These are phyloP conservation scores for Poeciliopsis turrubarensis DNA, from an alignment of 2,113 vertebrate species.

Conservation along the genomic window DNA sequence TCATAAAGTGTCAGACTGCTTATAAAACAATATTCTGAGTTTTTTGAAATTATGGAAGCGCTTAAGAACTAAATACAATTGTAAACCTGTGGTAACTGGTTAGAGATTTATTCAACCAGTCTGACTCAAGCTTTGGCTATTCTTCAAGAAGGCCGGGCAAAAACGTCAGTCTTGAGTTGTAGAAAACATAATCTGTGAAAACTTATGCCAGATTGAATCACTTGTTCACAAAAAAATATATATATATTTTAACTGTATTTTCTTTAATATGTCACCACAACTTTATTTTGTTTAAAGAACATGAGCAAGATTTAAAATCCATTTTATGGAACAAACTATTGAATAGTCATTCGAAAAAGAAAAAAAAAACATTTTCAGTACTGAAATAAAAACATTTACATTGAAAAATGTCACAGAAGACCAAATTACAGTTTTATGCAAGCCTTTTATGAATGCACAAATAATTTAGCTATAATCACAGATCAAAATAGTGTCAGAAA, in stretches of 20 bases:
- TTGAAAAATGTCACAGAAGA: background rate
- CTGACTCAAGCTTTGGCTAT: background rate
- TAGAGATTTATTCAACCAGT: background rate
- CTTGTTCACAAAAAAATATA: background rate
- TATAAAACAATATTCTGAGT: too few relatives aligned
- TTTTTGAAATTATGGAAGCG: too few relatives aligned
- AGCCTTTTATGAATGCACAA: conserved; percentile 3
- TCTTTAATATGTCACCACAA: background rate
- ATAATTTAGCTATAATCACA: conserved; percentile 22
- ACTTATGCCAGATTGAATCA: background rate
- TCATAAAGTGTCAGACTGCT: too few relatives aligned
- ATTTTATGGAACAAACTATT: conserved; percentile 7
- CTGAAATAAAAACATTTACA: background rate
- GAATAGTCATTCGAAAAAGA: background rate
- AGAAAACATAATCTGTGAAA: background rate
- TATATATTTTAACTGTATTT: background rate
- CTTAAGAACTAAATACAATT: background rate
- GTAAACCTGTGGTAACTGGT: background rate
- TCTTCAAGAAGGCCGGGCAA: background rate
- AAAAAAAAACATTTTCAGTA: background rate
- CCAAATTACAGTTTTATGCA: conserved; percentile 8
- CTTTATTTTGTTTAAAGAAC: conserved; percentile 10
- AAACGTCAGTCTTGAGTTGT: background rate
- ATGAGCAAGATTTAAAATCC: background rate
- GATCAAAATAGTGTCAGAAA: conserved; percentile 16